phyloP scores from a whole-genome alignment of 2,797 vertebrate genomes.

The Neoniphon sammara region DNA sequence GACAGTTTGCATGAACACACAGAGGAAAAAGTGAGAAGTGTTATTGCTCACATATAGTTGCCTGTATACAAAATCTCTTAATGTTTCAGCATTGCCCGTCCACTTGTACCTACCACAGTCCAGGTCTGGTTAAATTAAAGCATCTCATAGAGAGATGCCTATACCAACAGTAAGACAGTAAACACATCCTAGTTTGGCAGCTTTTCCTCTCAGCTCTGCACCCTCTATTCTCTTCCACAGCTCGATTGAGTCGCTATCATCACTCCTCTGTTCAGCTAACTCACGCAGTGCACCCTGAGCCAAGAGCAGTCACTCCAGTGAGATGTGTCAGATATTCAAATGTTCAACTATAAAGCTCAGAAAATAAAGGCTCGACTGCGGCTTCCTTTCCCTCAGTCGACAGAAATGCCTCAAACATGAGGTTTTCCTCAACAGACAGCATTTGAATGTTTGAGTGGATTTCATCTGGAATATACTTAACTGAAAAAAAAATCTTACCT shows the following conservation, averaged over 20 bases:
- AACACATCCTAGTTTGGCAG: not conserved
- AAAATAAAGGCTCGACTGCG: not conserved
- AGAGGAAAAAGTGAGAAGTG: no score
- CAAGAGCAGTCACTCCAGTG: not conserved
- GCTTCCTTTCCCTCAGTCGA: no score
- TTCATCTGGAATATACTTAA: no score
- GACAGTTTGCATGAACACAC: no score
- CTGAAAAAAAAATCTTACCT: no score
- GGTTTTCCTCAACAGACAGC: no score
- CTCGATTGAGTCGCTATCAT: slow-evolving; percentile 8
- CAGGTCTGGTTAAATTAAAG: slow-evolving; percentile 15
- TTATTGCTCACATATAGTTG: not conserved
- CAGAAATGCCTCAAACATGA: no score
- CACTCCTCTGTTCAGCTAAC: slow-evolving; percentile 6
- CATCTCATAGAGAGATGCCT: not conserved
- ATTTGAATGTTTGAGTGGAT: no score
- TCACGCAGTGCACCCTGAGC: not conserved
- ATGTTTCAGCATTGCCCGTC: slow-evolving; percentile 1
- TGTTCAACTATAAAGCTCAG: not conserved
- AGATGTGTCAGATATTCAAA: slow-evolving; percentile 26
- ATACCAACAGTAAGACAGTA: not conserved
- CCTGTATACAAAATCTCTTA: not conserved
- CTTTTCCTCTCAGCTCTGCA: not conserved
- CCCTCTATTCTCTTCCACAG: slow-evolving; percentile 5
- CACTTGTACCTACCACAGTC: not conserved